Conservation (phyloP, 2,113 vertebrate genomes). For the Ictidomys tridecemlineatus region DNA sequence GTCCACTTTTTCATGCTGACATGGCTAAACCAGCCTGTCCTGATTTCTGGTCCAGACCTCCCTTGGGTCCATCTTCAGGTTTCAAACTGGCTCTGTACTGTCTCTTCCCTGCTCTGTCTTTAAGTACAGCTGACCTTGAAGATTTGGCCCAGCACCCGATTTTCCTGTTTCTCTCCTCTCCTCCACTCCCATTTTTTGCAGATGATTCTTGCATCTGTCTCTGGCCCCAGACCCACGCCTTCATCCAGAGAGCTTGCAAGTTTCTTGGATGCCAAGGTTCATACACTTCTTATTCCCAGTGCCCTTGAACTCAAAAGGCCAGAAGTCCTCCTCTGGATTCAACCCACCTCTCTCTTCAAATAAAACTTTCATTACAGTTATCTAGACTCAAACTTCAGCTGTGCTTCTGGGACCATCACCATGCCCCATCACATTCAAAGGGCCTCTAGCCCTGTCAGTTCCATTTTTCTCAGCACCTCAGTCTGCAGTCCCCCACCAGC, state of each 20-base stretch:
- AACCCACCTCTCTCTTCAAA: not conserved
- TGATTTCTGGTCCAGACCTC: not conserved
- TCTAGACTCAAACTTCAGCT: not conserved
- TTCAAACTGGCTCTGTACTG: not conserved
- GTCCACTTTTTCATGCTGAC: not conserved
- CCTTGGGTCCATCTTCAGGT: not conserved
- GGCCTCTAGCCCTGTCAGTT: not conserved
- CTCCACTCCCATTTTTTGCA: not conserved
- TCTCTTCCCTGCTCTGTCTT: not conserved
- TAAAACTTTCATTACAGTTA: not conserved
- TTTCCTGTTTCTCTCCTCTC: not conserved
- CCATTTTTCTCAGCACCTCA: not conserved
- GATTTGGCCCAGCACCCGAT: not conserved
- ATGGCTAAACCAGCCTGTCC: not conserved
- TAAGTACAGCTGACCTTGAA: constrained; percentile 14
- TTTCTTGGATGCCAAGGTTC: not conserved
- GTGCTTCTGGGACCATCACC: not conserved
- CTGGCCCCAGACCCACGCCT: not conserved
- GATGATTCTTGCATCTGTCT: not conserved
- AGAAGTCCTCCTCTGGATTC: not conserved
- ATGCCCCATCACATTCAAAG: not conserved
- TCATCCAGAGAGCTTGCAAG: not conserved
- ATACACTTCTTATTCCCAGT: not conserved
- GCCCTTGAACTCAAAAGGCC: not conserved
- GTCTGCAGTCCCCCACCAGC: not conserved